Conservation (phyloP, 2,888 invertebrate species). For the Marronus borbonicus region DNA sequence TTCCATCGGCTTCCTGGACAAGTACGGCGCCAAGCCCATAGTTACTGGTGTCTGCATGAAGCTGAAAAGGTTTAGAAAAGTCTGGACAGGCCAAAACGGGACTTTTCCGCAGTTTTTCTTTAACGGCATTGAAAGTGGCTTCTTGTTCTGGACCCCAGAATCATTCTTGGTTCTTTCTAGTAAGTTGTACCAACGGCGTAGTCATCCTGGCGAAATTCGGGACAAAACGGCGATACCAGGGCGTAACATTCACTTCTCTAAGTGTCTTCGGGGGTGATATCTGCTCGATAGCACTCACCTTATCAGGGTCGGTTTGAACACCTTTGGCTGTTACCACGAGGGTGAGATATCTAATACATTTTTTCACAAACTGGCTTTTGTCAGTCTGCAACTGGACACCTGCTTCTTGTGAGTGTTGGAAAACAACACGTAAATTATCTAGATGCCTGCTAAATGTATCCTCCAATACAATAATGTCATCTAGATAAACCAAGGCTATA, state of each 20-base stretch:
- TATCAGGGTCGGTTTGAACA: not conserved
- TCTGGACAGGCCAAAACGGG: not conserved
- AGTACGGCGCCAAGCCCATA: not conserved
- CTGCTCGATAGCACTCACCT: not conserved
- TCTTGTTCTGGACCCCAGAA: slow-evolving; percentile 54
- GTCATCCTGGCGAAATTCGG: not conserved
- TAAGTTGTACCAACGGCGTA: not conserved
- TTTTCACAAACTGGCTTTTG: too few species aligned
- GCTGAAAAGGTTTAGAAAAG: not conserved
- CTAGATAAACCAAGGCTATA: slow-evolving; percentile 55
- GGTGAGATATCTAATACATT: too few species aligned
- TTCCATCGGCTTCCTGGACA: not conserved
- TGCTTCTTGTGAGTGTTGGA: too few species aligned
- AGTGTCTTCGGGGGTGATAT: too few species aligned
- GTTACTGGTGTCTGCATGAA: not conserved
- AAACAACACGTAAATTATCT: not conserved
- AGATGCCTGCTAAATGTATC: slow-evolving; percentile 51
- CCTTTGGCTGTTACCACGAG: too few species aligned
- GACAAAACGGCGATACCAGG: not conserved
- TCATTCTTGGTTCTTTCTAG: slow-evolving; percentile 54
- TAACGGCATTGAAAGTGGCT: not conserved
- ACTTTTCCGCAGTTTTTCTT: not conserved
- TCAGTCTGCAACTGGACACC: too few species aligned
- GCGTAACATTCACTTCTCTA: not conserved
- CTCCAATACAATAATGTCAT: slow-evolving; percentile 56